Base-by-base conservation (phyloP, 2,113 vertebrate species). In the Nycticebus coucang region DNA sequence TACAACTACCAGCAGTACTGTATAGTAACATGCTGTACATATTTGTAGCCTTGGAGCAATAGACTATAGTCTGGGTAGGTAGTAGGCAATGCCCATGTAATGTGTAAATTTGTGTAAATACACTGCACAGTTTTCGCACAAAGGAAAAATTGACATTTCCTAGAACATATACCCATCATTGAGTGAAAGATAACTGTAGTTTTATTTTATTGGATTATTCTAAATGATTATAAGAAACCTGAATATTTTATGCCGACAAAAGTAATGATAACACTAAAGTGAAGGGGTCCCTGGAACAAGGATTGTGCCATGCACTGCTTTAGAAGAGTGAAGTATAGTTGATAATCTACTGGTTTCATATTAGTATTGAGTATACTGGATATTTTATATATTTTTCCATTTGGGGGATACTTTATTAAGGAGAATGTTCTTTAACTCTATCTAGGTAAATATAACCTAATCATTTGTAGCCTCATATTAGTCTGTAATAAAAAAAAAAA, bases 171-270 rank as follows among this genome's bases (percentile, higher is more conserved):
- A 21, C 35, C 21, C 35, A 22, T 74, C 71, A 74, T 74, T 37
- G 37, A 74, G 21, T 35, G 22, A 74, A 35, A 41, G 22, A 74
- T 41, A 21, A 24, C 71, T 74, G 41, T 4, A n/a, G 13, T 78
- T 87, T 86, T 64, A 57, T 66, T 94, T 96, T 79, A 87, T 8
- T 50, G 8, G 6, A 74, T 91, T 71, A 81, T 81, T 82, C 5
- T 66, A 53, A 72, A 26, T 89, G 12, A 50, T 68, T 68, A 82
- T 87, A 35, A 22, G 33, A 92, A 93, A 45, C 64, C 26, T 66
- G 15, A 89, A 59, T 62, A 78, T 53, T 84, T 75, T 92, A 74
- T 69, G n/a, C 15, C 68, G 66, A 57, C 24, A 90, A 71, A 84
- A 81, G 45, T 37, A 80, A 72, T 50, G 11, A 72, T 45, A 17